These are phyloP conservation scores for Oscheius sp. DNA, from an alignment of 2,888 invertebrate species.

Conservation along the genomic window DNA sequence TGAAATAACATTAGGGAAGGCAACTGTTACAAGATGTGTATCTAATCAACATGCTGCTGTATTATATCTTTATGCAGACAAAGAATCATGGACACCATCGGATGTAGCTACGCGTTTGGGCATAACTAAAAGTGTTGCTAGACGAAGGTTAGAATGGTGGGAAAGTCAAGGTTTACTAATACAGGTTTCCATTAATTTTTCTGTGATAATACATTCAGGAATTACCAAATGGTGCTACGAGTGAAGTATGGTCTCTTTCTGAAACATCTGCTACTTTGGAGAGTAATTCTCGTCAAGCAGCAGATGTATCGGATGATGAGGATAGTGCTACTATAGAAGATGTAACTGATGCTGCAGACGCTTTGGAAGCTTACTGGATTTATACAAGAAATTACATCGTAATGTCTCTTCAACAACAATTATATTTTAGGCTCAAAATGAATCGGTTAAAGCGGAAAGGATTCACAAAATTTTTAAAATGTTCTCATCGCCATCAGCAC, in stretches of 20 bases:
- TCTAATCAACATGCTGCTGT: slow-evolving; percentile 56
- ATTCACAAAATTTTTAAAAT: slow-evolving; percentile 62
- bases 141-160: slow-evolving; percentile 60
- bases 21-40: slow-evolving; percentile 46
- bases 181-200: slow-evolving; percentile 1
- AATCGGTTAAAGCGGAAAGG: slow-evolving; percentile 57
- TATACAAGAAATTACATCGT: slow-evolving; percentile 61
- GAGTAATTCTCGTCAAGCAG: slow-evolving; percentile 9
- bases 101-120: slow-evolving; percentile 49
- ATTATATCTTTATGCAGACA: slow-evolving; percentile 55
- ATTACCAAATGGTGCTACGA: slow-evolving; percentile 21
- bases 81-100: slow-evolving; percentile 54
- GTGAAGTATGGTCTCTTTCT: slow-evolving; percentile 20
- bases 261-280: slow-evolving; percentile 8
- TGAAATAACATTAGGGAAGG: slow-evolving; percentile 50
- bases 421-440: slow-evolving; percentile 42
- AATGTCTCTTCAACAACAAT: neutral
- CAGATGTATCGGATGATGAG: slow-evolving; percentile 37
- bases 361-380: slow-evolving; percentile 66
- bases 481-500: slow-evolving; percentile 50
- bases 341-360: slow-evolving; percentile 48
- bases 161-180: slow-evolving; percentile 41
- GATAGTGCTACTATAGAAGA: slow-evolving; percentile 47
- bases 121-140: slow-evolving; percentile 36
- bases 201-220: neutral